These are phyloP conservation scores for Haliclona indistincta DNA, from an alignment of 37 sponge, comb jelly and placozoan genomes.

Conservation along the genomic window DNA sequence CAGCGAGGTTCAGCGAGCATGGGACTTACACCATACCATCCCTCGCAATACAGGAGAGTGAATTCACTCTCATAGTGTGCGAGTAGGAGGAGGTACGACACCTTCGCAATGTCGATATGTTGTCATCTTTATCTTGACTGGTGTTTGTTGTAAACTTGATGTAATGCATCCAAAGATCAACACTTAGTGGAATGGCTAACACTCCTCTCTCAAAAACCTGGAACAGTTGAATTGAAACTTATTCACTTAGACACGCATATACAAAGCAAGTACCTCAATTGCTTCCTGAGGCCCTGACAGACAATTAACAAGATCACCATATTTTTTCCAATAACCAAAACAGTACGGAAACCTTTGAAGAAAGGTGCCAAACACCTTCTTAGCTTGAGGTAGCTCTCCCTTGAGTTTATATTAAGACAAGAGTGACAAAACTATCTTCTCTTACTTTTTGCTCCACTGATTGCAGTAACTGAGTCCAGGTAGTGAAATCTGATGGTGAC, in stretches of 20 bases:
- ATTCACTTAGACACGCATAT: not conserved
- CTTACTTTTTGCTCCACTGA: conserved; percentile 80
- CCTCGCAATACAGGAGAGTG: not conserved
- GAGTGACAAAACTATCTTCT: not conserved
- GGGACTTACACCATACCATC: not conserved
- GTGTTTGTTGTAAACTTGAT: conserved; percentile 38
- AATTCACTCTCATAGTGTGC: not conserved
- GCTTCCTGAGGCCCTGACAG: conserved; percentile 35
- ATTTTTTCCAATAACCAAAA: conserved; percentile 97
- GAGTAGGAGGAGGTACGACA: not conserved
- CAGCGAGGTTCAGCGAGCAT: too few relatives aligned
- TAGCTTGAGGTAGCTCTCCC: conserved; percentile 43
- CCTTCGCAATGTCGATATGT: conserved; percentile 33
- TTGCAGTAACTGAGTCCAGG: conserved; percentile 83
- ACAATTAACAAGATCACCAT: conserved; percentile 70
- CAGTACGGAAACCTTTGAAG: conserved; percentile 82
- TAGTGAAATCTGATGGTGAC: conserved; percentile 79
- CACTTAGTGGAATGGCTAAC: conserved; percentile 81
- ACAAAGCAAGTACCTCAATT: conserved; percentile 18
- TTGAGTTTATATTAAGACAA: not conserved
- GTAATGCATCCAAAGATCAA: conserved; percentile 92
- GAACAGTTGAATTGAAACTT: not conserved
- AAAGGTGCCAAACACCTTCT: conserved; percentile 76
- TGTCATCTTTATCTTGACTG: conserved; percentile 25
- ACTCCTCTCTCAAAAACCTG: conserved; percentile 80